Conservation (phyloP, 2,888 invertebrate genomes). For the Morpho achilles region DNA sequence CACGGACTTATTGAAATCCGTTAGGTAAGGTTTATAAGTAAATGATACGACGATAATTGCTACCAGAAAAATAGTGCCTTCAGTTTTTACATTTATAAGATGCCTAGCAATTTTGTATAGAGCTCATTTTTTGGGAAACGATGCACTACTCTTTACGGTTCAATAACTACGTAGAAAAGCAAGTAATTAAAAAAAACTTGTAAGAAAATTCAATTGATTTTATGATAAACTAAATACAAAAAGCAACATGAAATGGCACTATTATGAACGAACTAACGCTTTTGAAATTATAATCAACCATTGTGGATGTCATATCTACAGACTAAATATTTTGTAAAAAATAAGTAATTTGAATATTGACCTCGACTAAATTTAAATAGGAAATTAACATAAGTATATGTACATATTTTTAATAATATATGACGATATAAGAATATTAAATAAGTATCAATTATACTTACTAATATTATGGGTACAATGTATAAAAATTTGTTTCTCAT, state of each 20-base stretch:
- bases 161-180: constrained; percentile 5
- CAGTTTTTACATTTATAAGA: constrained; percentile 6
- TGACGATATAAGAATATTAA: too few species aligned
- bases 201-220: constrained; percentile 12
- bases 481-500: neutral
- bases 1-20: neutral
- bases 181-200: constrained; percentile 3
- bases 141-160: constrained; percentile 7
- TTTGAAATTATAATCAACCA: constrained; percentile 16
- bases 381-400: constrained; percentile 1
- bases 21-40: constrained; percentile 4
- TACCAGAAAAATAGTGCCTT: constrained; percentile 3
- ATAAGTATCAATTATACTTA: constrained; percentile 21
- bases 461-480: neutral
- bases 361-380: constrained; percentile 9
- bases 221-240: constrained; percentile 10
- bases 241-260: constrained; percentile 11
- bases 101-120: neutral
- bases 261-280: constrained; percentile 8
- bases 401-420: neutral
- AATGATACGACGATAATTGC: constrained; percentile 7
- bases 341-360: constrained; percentile 11
- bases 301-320: constrained; percentile 12
- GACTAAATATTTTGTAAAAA: constrained; percentile 12
- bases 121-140: constrained; percentile 6